These are phyloP conservation scores for Drosophila punjabiensis DNA, from an alignment of 1,140 invertebrate genomes.

Conservation along the genomic window DNA sequence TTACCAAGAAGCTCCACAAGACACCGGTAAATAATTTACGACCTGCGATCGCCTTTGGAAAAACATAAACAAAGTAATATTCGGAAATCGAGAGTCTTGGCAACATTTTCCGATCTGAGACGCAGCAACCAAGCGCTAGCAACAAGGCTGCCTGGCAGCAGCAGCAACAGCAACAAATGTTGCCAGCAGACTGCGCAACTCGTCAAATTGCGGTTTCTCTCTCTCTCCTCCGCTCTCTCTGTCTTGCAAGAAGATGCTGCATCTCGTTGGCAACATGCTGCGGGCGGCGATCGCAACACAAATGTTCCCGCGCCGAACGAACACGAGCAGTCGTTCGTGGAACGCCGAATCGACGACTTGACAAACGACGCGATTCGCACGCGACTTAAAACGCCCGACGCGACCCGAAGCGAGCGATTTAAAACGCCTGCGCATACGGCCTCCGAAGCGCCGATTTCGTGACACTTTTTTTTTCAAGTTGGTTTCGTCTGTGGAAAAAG, in stretches of 20 bases:
- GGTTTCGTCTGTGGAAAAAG: not conserved
- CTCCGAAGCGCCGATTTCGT: conserved; percentile 14
- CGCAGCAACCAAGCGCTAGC: not conserved
- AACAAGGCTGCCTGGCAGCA: conserved; percentile 41
- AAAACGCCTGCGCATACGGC: conserved; percentile 65
- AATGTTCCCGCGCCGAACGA: conserved; percentile 20
- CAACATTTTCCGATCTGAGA: conserved; percentile 12
- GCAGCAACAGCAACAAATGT: conserved; percentile 13
- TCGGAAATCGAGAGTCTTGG: conserved; percentile 22
- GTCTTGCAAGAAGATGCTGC: not conserved
- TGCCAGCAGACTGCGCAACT: conserved; percentile 57
- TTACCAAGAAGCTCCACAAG: not conserved
- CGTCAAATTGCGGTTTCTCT: not conserved
- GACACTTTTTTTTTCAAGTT: conserved; percentile 21
- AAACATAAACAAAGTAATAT: conserved; percentile 1
- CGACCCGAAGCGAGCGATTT: conserved; percentile 16
- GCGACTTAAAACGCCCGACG: conserved; percentile 48
- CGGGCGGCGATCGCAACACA: conserved; percentile 44
- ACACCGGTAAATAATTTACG: conserved; percentile 1
- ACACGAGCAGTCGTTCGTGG: conserved; percentile 76
- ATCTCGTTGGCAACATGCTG: conserved; percentile 53
- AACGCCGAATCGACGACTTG: conserved; percentile 68
- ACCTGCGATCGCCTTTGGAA: not conserved
- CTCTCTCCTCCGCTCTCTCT: not conserved
- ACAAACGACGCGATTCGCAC: conserved; percentile 61